These are phyloP conservation scores for Penaeus vannamei DNA, from an alignment of 1,140 invertebrate genomes.

Conservation along the genomic window DNA sequence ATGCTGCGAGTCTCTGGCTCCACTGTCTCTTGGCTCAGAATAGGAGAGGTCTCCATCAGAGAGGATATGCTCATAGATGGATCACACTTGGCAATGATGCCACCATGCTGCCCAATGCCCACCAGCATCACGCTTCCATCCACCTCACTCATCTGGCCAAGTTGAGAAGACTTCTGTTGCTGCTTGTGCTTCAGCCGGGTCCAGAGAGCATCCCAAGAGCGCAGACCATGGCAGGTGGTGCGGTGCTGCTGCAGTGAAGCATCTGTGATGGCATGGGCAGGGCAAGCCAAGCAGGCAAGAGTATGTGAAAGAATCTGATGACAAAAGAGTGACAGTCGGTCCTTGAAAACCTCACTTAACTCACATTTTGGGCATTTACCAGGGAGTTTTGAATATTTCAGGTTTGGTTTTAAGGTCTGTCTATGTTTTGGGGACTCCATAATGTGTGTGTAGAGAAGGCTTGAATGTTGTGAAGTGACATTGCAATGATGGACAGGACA, in stretches of 20 bases:
- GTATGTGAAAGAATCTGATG: conserved; percentile 63
- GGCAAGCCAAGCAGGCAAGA: conserved; percentile 63
- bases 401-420: conserved; percentile 40
- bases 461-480: conserved; percentile 1
- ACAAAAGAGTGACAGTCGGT: conserved; percentile 51
- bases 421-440: conserved; percentile 54
- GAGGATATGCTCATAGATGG: conserved; percentile 40
- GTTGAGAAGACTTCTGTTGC: conserved; percentile 37
- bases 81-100: conserved; percentile 62
- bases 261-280: conserved; percentile 49
- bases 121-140: conserved; percentile 62
- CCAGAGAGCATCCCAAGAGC: conserved; percentile 62
- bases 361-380: conserved; percentile 56
- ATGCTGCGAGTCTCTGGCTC: conserved; percentile 29
- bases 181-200: conserved; percentile 53
- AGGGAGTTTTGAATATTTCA: conserved; percentile 45
- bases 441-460: conserved; percentile 58
- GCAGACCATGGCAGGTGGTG: conserved; percentile 57
- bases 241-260: conserved; percentile 57
- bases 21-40: not conserved
- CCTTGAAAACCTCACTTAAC: conserved; percentile 36
- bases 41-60: conserved; percentile 19
- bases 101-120: conserved; percentile 49
- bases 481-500: conserved; percentile 62
- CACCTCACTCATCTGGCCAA: not conserved